Evolutionary conservation across 2,797 vertebrate species (phyloP).

Genomic region (Malurus leucopterus): DNA sequence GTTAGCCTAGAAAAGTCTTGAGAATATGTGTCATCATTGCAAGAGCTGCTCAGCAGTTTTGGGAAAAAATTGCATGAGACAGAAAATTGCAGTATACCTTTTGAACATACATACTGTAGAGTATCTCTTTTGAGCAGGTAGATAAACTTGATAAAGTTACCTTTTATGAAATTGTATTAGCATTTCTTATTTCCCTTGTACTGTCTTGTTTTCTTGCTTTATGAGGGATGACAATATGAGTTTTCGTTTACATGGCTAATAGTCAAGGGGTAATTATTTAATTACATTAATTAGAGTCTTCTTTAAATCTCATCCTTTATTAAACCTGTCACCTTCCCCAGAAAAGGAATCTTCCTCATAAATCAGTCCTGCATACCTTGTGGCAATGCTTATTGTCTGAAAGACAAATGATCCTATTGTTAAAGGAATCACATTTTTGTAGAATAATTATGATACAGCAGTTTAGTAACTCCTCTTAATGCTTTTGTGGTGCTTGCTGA

Average conservation of each 20-base stretch:
- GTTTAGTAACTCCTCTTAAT: neutral
- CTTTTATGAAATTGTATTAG: neutral
- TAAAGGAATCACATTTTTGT: neutral
- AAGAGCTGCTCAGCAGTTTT: neutral
- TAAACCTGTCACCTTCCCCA: neutral
- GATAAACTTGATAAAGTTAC: neutral
- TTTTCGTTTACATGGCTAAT: neutral
- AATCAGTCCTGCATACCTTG: neutral
- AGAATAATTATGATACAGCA: conserved; percentile 5
- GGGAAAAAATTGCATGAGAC: neutral
- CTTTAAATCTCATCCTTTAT: neutral
- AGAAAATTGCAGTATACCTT: neutral
- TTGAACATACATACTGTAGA: neutral
- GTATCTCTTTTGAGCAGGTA: neutral
- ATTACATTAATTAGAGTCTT: conserved; percentile 8
- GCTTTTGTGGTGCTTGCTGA: neutral
- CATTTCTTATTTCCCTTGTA: neutral
- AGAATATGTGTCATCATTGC: neutral
- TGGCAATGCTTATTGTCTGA: neutral
- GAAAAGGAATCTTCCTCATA: conserved; percentile 10
- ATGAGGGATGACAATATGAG: neutral
- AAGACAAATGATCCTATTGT: neutral
- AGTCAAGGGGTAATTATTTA: neutral
- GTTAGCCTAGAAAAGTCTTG: neutral
- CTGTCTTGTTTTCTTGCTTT: neutral